Base-by-base conservation (phyloP, 2,888 invertebrate genomes). In the Lepidonotus clava region DNA sequence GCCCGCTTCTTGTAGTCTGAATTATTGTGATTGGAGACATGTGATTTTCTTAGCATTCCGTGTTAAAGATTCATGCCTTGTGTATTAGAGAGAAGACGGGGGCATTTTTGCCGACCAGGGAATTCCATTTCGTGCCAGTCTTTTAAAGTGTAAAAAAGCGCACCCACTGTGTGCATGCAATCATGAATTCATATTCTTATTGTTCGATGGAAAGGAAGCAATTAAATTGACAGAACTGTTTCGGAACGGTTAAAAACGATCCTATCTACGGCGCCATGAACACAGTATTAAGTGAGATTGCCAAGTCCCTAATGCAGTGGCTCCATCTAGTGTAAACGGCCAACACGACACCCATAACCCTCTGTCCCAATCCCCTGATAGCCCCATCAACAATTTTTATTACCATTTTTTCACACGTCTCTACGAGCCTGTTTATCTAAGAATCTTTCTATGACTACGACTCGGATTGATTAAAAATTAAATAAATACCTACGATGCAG, bases 261-360 rank as follows among this genome's bases (percentile, higher is more conserved):
- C 24, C 61, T n/a, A 32, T 61, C 61, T 61, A 61, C 61, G 61
- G n/a, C 24, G 28, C 61, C 28, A 24, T 61, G 61, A 61, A 61
- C 61, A 61, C 61, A 28, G 28, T 61, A 61, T 61, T 61, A 61
- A 61, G 61, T 61, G 61, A 32, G 11, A 14, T n/a, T 61, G 61
- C 61, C 61, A 61, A 34, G 76, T 1, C 76, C 40, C 38, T 76
- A 40, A 76, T 76, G 40, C 76, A 40, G 76, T 76, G 76, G 76
- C n/a, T 34, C 76, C 76, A 76, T 38, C 76, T 76, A 40, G 76
- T 38, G 76, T 76, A 76, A 34, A 34, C 40, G 14, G 76, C 40
- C 40, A 28, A 24, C 28, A 61, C 61, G 61, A 61, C 24, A 61
- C 2, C 28, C 28, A n/a, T 61, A 28, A 61, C 61, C 28, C 61